These are phyloP conservation scores for Teleopsis dalmanni DNA, from an alignment of 1,140 invertebrate species.

Conservation along the genomic window DNA sequence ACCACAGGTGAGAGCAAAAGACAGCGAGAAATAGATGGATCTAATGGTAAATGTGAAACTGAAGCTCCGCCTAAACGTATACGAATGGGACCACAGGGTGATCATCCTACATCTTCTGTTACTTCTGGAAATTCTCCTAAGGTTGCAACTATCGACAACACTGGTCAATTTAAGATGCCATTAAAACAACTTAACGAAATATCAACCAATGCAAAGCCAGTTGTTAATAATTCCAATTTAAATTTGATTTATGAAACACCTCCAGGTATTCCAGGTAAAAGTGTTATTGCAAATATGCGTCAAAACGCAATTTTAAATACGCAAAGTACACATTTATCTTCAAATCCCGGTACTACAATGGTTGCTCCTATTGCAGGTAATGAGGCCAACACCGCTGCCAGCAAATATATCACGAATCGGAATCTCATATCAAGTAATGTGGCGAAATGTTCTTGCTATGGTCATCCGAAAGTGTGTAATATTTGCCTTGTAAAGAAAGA, in stretches of 20 bases:
- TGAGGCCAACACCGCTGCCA: neutral
- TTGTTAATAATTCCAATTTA: neutral
- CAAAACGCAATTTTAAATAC: no score
- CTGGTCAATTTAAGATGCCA: conserved; percentile 25
- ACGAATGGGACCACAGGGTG: conserved; percentile 4
- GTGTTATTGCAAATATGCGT: no score
- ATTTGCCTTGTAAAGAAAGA: conserved; percentile 53
- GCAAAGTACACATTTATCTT: no score
- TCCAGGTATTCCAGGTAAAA: conserved; percentile 1
- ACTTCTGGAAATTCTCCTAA: neutral
- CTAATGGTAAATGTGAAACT: conserved; percentile 4
- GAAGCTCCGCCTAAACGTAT: conserved; percentile 8
- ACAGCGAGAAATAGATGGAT: conserved; percentile 14
- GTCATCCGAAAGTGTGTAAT: conserved; percentile 56
- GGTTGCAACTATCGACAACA: neutral
- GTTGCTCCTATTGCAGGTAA: neutral
- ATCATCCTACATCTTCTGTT: conserved; percentile 2
- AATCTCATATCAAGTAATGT: conserved; percentile 24
- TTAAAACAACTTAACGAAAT: conserved; percentile 40
- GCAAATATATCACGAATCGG: conserved; percentile 31
- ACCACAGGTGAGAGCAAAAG: conserved; percentile 19
- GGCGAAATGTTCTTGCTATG: conserved; percentile 55
- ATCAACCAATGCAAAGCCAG: conserved; percentile 2
- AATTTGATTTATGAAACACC: conserved; percentile 8
- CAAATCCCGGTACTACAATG: neutral